These are phyloP conservation scores for Ferrisia virgata DNA, from an alignment of 2,888 invertebrate genomes.

Conservation along the genomic window DNA sequence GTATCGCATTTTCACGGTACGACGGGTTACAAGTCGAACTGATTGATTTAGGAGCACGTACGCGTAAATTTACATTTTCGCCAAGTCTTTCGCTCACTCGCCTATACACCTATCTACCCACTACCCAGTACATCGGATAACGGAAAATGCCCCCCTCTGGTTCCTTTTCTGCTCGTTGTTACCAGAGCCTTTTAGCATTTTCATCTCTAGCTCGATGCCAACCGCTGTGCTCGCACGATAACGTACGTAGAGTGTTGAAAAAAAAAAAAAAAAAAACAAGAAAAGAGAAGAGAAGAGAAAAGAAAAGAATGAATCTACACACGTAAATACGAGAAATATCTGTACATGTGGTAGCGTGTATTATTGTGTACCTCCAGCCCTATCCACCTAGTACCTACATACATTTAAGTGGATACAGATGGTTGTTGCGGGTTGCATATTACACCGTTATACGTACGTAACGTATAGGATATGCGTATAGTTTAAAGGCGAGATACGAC, in stretches of 20 bases:
- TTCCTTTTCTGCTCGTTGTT: neutral
- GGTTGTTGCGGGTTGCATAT: slow-evolving; percentile 14
- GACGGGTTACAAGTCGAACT: neutral
- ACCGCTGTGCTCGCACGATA: neutral
- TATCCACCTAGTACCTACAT: too few relatives aligned
- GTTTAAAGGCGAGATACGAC: slow-evolving; percentile 20
- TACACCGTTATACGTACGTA: neutral
- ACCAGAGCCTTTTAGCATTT: neutral
- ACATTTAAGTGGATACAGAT: neutral
- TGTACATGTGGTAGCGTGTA: too few relatives aligned
- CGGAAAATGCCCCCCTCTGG: neutral
- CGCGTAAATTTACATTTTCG: slow-evolving; percentile 10
- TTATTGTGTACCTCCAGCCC: too few relatives aligned
- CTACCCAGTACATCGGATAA: too few relatives aligned
- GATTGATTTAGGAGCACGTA: slow-evolving; percentile 17
- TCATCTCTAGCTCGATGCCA: neutral
- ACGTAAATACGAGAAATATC: too few relatives aligned
- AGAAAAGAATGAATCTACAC: too few relatives aligned
- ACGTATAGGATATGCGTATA: neutral
- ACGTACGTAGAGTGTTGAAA: neutral
- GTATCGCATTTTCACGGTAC: slow-evolving; percentile 8
- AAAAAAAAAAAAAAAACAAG: neutral
- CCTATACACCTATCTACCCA: too few relatives aligned
- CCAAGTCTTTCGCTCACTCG: neutral
- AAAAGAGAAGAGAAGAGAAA: too few relatives aligned